A percentile compares a stretch with the other conserved stretches of the same genome.
These are phyloP conservation scores for Syngnathus typhle DNA, from an alignment of 2,113 vertebrate genomes.

Conservation along the genomic window DNA sequence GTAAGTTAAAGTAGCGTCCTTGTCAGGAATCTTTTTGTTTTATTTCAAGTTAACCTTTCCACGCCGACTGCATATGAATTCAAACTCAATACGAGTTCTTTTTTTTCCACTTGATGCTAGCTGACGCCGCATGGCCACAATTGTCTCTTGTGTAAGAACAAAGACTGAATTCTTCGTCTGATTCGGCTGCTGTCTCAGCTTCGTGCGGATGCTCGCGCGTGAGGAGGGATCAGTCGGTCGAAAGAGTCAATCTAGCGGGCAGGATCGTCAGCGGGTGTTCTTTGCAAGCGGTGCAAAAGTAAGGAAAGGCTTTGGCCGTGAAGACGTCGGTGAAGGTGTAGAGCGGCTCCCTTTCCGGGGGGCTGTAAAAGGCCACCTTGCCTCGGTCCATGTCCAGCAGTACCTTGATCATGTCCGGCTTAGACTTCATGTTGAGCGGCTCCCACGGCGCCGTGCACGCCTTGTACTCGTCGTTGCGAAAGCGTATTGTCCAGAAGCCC, in stretches of 20 bases:
- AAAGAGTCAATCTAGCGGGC: slow-evolving; percentile 47
- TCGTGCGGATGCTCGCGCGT: background rate
- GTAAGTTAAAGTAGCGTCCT: too few relatives aligned
- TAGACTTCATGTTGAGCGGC: slow-evolving; percentile 59
- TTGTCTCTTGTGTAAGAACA: background rate
- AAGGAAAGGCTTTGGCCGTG: slow-evolving; percentile 59
- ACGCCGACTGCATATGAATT: background rate
- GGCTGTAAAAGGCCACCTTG: slow-evolving; percentile 70
- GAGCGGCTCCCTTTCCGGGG: slow-evolving; percentile 61
- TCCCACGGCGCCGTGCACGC: slow-evolving; percentile 74
- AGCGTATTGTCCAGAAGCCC: slow-evolving; percentile 75
- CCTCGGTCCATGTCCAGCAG: slow-evolving; percentile 72
- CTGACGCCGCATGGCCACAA: background rate
- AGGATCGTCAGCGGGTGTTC: slow-evolving; percentile 69
- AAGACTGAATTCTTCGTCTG: background rate
- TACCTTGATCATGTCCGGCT: slow-evolving; percentile 60
- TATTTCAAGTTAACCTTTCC: background rate
- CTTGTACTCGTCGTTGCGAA: slow-evolving; percentile 73
- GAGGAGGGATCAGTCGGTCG: slow-evolving; percentile 37
- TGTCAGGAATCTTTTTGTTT: too few relatives aligned
- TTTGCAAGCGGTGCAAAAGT: slow-evolving; percentile 74
- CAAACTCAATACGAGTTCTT: background rate
- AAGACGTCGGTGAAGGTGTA: slow-evolving; percentile 66
- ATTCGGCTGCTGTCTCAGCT: background rate
- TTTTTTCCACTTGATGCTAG: background rate